Evolutionary conservation across 2,888 invertebrate species (phyloP), one percentile per base, ranked within the genome.

Genomic region (Adelphocoris suturalis): DNA sequence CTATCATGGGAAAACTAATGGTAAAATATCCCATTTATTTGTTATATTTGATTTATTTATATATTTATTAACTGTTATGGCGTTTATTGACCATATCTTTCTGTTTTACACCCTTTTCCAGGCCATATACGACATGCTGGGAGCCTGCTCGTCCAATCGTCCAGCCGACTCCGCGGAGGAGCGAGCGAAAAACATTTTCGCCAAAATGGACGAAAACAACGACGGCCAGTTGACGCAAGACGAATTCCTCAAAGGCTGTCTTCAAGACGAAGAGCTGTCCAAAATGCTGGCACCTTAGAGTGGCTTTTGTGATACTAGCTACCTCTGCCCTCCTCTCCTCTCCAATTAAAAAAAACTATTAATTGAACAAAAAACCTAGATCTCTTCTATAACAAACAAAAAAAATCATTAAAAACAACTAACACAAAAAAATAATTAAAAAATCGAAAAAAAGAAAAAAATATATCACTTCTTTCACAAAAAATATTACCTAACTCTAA

Each of bases 81-180:
- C n/a, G n/a, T n/a, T n/a, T n/a, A n/a, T n/a, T n/a, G n/a, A n/a
- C n/a, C n/a, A n/a, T n/a, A n/a, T n/a, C n/a, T n/a, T n/a, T n/a
- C n/a, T n/a, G n/a, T n/a, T n/a, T 75, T 19, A 37, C 16, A 61
- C 61, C 57, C 1, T 52, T 23, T 52, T 37, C 46, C 95, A 99
- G 99, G 99, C 99, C 92, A 99, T 99, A 94, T 99, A 99, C 94
- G 99, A 99, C 94, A 99, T 99, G 99, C 95, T 99, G 92, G 99
- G 99, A 90, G 98, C 98, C 92, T 98, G 98, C 94, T 98, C 98
- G 93, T 98, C 98, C 94, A 98, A 98, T 94, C 95, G 98, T 93
- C 98, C 98, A 82, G 98, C 98, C 68, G 98, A 98, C 93, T 98
- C 98, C 27, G 99, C 99, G 47, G 98, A 99, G 93, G 99, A 99